Evolutionary conservation across 2,113 vertebrate genomes (phyloP).

Genomic region (Saguinus imperator): DNA sequence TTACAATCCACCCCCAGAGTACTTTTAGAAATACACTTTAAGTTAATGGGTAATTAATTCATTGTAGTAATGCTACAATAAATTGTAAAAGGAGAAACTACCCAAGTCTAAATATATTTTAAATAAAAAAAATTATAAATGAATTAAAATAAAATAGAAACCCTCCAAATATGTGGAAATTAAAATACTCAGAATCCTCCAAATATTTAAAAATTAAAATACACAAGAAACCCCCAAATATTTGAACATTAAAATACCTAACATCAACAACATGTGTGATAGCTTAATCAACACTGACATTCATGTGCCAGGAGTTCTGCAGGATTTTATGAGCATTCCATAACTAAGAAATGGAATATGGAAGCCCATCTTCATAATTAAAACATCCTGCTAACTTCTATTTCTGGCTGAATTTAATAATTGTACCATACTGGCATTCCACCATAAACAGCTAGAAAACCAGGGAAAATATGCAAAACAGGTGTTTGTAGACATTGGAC

Average conservation of each 20-base stretch:
- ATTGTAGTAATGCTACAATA: not conserved
- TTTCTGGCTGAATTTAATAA: not conserved
- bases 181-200: not conserved
- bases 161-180: not conserved
- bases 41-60: not conserved
- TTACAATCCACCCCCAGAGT: not conserved
- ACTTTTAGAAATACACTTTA: not conserved
- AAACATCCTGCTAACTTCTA: not conserved
- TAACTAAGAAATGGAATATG: not conserved
- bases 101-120: not conserved
- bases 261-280: not conserved
- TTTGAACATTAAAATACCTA: not conserved
- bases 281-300: not conserved
- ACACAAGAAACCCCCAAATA: not conserved
- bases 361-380: not conserved
- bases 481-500: not conserved
- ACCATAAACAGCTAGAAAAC: not conserved
- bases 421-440: not conserved
- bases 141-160: not conserved
- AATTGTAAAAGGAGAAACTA: not conserved
- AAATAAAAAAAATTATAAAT: not conserved
- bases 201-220: conserved; percentile 18
- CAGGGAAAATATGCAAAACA: not conserved
- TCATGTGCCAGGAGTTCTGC: not conserved
- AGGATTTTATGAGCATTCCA: not conserved